These are phyloP conservation scores for Nomada flava DNA, from an alignment of 2,888 invertebrate species.

Conservation along the genomic window DNA sequence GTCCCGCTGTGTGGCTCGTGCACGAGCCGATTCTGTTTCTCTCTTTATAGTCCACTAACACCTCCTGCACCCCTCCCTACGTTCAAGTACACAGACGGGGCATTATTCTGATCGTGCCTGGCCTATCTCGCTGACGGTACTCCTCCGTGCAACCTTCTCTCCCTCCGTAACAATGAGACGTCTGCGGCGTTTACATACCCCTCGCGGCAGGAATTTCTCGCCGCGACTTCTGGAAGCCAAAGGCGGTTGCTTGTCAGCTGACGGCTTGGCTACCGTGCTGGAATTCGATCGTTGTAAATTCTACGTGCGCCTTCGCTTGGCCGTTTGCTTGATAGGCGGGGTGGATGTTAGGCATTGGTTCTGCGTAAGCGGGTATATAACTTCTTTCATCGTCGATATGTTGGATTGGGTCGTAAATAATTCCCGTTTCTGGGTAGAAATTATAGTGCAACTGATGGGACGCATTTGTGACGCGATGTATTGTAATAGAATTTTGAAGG, in stretches of 20 bases:
- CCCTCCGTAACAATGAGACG: conserved; percentile 37
- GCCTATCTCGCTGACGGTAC: conserved; percentile 15
- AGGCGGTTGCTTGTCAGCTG: conserved; percentile 8
- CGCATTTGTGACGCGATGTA: too few relatives aligned
- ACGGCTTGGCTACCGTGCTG: neutral
- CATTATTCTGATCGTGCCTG: conserved; percentile 60
- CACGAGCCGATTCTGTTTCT: conserved; percentile 60
- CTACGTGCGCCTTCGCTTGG: too few relatives aligned
- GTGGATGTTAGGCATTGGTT: too few relatives aligned
- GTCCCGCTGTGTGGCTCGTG: conserved; percentile 65
- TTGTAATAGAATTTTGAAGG: neutral
- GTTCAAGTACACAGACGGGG: conserved; percentile 36
- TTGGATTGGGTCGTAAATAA: too few relatives aligned
- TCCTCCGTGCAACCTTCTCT: neutral
- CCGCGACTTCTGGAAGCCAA: conserved; percentile 19
- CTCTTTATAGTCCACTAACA: conserved; percentile 59
- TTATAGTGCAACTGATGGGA: too few relatives aligned
- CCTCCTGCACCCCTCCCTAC: conserved; percentile 40
- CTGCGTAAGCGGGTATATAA: too few relatives aligned
- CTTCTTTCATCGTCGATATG: too few relatives aligned
- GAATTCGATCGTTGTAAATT: neutral
- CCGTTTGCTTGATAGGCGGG: too few relatives aligned
- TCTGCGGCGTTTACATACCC: conserved; percentile 28
- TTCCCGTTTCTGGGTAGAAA: too few relatives aligned
- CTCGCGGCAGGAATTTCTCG: conserved; percentile 26